phyloP scores from a whole-genome alignment of 2,888 invertebrate genomes.

The Pollenia angustigena region DNA sequence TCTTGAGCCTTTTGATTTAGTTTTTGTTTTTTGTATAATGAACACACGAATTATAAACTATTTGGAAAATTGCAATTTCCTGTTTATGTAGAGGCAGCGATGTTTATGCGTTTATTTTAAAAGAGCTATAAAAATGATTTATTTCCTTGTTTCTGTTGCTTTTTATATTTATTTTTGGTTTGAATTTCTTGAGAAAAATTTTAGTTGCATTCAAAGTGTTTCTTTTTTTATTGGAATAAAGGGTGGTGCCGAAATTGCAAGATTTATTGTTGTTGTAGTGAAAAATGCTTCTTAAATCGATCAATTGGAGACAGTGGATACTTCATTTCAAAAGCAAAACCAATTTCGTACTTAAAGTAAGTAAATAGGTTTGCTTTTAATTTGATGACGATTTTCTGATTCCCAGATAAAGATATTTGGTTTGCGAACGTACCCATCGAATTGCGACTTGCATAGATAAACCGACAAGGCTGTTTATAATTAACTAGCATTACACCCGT shows the following conservation, averaged over 20 bases:
- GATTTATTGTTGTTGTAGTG: not conserved
- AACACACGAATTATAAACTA: slow-evolving; percentile 49
- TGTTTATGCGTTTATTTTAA: slow-evolving; percentile 29
- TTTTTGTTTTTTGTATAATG: slow-evolving; percentile 21
- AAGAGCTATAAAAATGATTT: slow-evolving; percentile 64
- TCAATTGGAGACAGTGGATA: no score
- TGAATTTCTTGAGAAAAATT: slow-evolving; percentile 13
- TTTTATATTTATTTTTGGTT: slow-evolving; percentile 10
- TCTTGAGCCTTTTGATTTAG: slow-evolving; percentile 7
- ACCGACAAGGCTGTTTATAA: no score
- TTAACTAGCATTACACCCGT: no score
- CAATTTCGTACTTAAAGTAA: no score
- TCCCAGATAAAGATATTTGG: no score
- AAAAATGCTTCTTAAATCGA: not conserved
- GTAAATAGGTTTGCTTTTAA: no score
- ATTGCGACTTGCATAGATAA: no score
- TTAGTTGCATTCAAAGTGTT: not conserved
- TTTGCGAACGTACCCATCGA: no score
- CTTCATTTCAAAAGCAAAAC: no score
- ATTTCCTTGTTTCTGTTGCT: slow-evolving; percentile 30
- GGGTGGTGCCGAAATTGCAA: no score
- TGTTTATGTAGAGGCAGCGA: slow-evolving; percentile 43
- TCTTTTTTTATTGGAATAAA: not conserved
- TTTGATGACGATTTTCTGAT: no score
- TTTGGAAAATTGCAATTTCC: slow-evolving; percentile 70